Percentiles rank a stretch among this genome's conserved stretches.
Conservation (phyloP, 2,797 vertebrate species). For the Pagetopsis macropterus region DNA sequence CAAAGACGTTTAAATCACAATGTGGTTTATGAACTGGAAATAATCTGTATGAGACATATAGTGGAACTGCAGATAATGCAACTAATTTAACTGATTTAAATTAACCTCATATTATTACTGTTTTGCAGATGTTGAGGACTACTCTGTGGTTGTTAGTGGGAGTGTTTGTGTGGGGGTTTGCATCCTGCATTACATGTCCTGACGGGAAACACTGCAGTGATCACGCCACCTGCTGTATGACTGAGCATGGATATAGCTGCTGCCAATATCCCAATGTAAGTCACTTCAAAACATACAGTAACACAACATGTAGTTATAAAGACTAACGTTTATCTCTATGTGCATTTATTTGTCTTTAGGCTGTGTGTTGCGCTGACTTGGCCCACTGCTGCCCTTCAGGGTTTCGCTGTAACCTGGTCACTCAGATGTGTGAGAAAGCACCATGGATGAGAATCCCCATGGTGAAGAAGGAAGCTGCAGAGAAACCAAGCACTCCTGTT, state of each 20-base stretch:
- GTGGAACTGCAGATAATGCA: neutral
- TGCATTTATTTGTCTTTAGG: slow-evolving; percentile 53
- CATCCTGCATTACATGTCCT: slow-evolving; percentile 68
- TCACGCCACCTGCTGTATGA: slow-evolving; percentile 68
- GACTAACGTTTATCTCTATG: neutral
- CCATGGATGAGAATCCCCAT: slow-evolving; percentile 58
- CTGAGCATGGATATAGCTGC: slow-evolving; percentile 67
- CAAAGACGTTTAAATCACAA: neutral
- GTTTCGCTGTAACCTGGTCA: slow-evolving; percentile 59
- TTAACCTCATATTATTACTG: neutral
- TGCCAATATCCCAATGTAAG: slow-evolving; percentile 76
- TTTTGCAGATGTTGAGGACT: slow-evolving; percentile 81
- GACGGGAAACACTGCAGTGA: slow-evolving; percentile 65
- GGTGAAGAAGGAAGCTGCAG: slow-evolving; percentile 43
- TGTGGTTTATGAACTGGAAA: neutral
- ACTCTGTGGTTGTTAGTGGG: slow-evolving; percentile 61
- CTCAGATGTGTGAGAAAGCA: slow-evolving; percentile 61
- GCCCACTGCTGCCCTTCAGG: slow-evolving; percentile 78
- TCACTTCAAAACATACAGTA: neutral
- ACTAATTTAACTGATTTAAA: slow-evolving; percentile 5
- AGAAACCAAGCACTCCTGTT: slow-evolving; percentile 3
- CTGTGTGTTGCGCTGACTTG: slow-evolving; percentile 79
- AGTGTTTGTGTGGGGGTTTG: slow-evolving; percentile 43
- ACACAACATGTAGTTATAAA: neutral
- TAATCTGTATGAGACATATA: neutral